A percentile compares a stretch with the other conserved stretches of the same genome.
Conservation (phyloP, 2,113 vertebrate genomes). For the Oryctolagus cuniculus region mOryCun1.1 NC_091442.1:95066501-95067000, state of each 20-base stretch:
- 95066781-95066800: conserved; percentile 20
- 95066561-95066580: conserved; percentile 77
- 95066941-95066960: neutral
- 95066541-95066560: conserved; percentile 72
- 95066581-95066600: neutral
- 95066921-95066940: neutral
- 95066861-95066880: neutral
- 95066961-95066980: neutral
- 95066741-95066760: conserved; percentile 66
- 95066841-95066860: neutral
- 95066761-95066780: conserved; percentile 43
- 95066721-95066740: conserved; percentile 69
- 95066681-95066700: conserved; percentile 29
- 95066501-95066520: too few relatives aligned
- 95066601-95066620: conserved; percentile 68
- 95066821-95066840: neutral
- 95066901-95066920: neutral
- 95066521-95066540: too few relatives aligned
- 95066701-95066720: conserved; percentile 75
- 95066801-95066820: neutral
- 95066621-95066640: conserved; percentile 62
- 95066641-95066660: conserved; percentile 55
- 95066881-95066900: conserved; percentile 29
- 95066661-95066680: conserved; percentile 44
- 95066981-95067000: neutral